phyloP scores from a whole-genome alignment of 2,113 vertebrate species.

The Erinaceus europaeus region DNA sequence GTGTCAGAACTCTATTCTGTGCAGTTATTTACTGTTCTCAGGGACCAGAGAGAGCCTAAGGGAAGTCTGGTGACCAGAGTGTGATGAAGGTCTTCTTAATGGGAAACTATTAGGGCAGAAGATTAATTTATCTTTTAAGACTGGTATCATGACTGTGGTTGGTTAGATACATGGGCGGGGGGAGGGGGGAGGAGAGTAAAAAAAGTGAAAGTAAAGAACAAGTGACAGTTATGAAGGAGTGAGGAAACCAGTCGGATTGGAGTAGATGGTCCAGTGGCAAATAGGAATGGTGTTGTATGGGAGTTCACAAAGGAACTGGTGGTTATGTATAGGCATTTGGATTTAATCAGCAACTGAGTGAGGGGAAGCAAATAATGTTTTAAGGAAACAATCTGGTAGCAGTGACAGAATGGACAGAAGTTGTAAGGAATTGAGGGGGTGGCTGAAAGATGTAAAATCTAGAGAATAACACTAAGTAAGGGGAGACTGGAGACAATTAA shows the following conservation, averaged over 20 bases:
- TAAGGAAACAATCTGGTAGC: not conserved
- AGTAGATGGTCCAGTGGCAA: not conserved
- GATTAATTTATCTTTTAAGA: too few species aligned
- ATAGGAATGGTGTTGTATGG: not conserved
- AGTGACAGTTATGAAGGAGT: not conserved
- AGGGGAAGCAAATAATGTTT: not conserved
- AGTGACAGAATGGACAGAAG: not conserved
- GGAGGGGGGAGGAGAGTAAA: too few species aligned
- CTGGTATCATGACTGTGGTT: too few species aligned
- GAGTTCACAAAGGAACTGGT: not conserved
- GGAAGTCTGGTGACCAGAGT: too few species aligned
- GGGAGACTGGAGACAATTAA: not conserved
- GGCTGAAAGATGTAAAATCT: not conserved
- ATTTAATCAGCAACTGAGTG: conserved; percentile 9
- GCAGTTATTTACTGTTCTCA: too few species aligned
- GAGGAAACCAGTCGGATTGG: not conserved
- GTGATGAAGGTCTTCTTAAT: too few species aligned
- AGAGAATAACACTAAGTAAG: not conserved
- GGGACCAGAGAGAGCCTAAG: too few species aligned
- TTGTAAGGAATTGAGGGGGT: not conserved
- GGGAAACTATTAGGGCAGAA: too few species aligned
- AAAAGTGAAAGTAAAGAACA: not conserved
- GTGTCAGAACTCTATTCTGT: too few species aligned
- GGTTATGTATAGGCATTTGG: not conserved
- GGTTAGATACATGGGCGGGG: too few species aligned